phyloP scores from a whole-genome alignment of 2,888 invertebrate species.

The Herminia tarsipennalis region DNA sequence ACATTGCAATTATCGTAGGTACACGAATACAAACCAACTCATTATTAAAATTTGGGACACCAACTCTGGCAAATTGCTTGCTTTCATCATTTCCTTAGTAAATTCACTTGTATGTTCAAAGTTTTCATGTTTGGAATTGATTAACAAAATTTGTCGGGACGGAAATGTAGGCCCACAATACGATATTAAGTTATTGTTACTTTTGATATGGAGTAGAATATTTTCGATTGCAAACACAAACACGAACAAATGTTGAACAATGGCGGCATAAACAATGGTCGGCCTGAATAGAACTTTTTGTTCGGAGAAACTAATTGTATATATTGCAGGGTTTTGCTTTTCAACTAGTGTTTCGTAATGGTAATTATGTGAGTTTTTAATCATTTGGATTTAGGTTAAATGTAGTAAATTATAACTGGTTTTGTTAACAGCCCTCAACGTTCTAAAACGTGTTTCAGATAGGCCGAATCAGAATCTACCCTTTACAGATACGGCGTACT shows the following conservation, averaged over 20 bases:
- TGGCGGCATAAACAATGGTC: slow-evolving; percentile 60
- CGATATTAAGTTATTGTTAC: slow-evolving; percentile 13
- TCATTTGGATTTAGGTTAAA: too few species aligned
- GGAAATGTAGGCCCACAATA: slow-evolving; percentile 7
- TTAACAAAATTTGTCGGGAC: slow-evolving; percentile 8
- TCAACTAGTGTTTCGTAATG: slow-evolving; percentile 13
- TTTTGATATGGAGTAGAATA: slow-evolving; percentile 17
- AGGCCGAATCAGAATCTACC: too few species aligned
- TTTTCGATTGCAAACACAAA: slow-evolving; percentile 27
- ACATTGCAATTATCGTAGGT: too few species aligned
- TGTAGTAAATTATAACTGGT: too few species aligned
- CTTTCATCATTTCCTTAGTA: slow-evolving; percentile 1
- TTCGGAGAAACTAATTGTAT: slow-evolving; percentile 52
- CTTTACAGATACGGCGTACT: too few species aligned
- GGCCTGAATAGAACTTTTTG: slow-evolving; percentile 60
- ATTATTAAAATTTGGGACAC: slow-evolving; percentile 2
- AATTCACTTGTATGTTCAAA: slow-evolving; percentile 1
- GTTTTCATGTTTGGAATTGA: slow-evolving; percentile 1
- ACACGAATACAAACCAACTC: slow-evolving; percentile 2
- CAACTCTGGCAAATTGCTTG: slow-evolving; percentile 1
- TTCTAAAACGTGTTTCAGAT: too few species aligned
- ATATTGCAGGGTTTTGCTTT: slow-evolving; percentile 27
- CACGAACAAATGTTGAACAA: slow-evolving; percentile 40
- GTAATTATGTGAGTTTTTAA: too few species aligned
- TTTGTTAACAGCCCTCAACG: too few species aligned